Conservation (phyloP, 2,888 invertebrate genomes). For the Ellobium chinense region DNA sequence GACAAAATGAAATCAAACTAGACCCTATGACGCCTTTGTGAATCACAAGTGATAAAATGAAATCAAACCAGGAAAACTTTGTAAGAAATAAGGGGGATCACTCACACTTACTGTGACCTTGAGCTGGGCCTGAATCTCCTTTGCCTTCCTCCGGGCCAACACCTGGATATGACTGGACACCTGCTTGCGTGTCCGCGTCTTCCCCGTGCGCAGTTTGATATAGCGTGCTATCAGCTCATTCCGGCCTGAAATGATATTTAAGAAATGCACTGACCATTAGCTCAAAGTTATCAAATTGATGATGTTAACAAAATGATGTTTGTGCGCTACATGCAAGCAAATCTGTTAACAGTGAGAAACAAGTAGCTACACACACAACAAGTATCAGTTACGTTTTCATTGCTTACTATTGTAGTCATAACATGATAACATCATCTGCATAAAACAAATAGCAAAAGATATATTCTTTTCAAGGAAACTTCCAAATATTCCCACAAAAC, state of each 20-base stretch:
- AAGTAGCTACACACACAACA: too few species aligned
- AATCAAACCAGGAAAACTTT: background rate
- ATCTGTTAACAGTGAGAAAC: too few species aligned
- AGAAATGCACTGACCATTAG: too few species aligned
- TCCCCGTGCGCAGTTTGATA: conserved; percentile 99
- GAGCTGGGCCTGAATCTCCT: conserved; percentile 90
- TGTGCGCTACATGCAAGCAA: too few species aligned
- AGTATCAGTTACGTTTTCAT: too few species aligned
- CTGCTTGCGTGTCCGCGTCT: conserved; percentile 99
- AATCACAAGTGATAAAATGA: background rate
- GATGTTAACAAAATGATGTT: too few species aligned
- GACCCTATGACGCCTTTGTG: background rate
- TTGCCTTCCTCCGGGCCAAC: conserved; percentile 97
- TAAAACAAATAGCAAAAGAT: too few species aligned
- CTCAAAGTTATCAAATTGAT: too few species aligned
- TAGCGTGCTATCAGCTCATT: conserved; percentile 99
- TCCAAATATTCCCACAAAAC: too few species aligned
- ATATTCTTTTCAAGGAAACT: too few species aligned
- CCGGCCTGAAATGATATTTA: conserved; percentile 86
- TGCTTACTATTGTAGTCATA: too few species aligned
- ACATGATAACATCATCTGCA: too few species aligned
- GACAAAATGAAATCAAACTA: background rate
- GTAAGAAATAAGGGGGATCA: background rate
- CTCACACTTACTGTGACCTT: conserved; percentile 62
- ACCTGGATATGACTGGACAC: conserved; percentile 99